Evolutionary conservation across 23 tunicate genomes (phyloP), one percentile per base, ranked within the genome.

Genomic region (Halocynthia roretzi): DNA sequence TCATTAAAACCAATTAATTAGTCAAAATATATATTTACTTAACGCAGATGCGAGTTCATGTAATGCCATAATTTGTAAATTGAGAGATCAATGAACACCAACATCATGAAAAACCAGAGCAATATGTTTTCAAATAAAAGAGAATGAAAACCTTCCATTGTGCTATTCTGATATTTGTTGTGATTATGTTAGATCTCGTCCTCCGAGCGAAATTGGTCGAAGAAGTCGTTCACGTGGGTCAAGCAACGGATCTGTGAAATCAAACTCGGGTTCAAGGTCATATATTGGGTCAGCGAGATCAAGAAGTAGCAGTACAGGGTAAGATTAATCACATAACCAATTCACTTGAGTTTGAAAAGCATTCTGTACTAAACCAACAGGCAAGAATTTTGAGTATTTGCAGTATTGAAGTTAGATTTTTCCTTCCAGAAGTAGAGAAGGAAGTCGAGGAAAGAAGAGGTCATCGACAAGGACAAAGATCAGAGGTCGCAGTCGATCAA

Each of bases 281-380:
- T 20, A 65, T 65, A 40, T 54, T 2, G 83, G 76, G 9, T 89
- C 96, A 22, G 78, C 95, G 9, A 75, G 87, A 52, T 89, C 96
- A 57, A 66, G 96, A 73, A 83, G 87, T 50, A 89, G 87, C 76
- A 89, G 96, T 62, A 54, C 84, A 76, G 96, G 96, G 96, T 89
- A 61, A 71, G 75, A 48, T 31, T 31, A 4, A 31, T 31, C 44
- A 31, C 44, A 31, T 31, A 31, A 1, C 44, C 44, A 31, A 31
- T 31, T 0, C 44, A 1, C 44, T 31, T 31, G 44, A 31, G 4
- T 31, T 31, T 31, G 44, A 31, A 4, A 31, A 0, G 44, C 44
- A 31, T 31, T 31, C 44, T 31, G 44, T 31, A 31, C 44, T 31
- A 4, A 31, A 31, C 4, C 44, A 31, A 31, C 44, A 31, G 44